These are phyloP conservation scores for Lateolabrax maculatus DNA, from an alignment of 2,797 vertebrate genomes.

Conservation along the genomic window DNA sequence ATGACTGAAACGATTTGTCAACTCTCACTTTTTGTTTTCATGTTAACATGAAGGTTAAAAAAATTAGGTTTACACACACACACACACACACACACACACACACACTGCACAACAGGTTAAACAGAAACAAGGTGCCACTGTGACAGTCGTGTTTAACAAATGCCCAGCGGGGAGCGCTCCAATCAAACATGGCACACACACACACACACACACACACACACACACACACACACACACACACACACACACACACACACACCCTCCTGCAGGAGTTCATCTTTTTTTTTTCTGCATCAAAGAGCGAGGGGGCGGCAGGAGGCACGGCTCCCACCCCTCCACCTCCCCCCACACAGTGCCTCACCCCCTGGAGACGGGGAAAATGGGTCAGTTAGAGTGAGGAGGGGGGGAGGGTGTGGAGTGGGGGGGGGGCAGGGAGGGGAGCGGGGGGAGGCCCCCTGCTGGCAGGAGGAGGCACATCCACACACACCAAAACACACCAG, in stretches of 20 bases:
- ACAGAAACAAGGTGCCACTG: slow-evolving; percentile 4
- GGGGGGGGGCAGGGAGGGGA: not conserved
- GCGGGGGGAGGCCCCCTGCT: slow-evolving; percentile 56
- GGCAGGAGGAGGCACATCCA: slow-evolving; percentile 19
- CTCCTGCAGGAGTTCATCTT: slow-evolving; percentile 21
- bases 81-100: not conserved
- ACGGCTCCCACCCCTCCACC: slow-evolving; percentile 23
- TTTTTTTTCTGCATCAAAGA: slow-evolving; percentile 61
- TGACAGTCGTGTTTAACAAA: slow-evolving; percentile 32
- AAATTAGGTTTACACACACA: no score
- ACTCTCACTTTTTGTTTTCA: no score
- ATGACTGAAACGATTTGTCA: no score
- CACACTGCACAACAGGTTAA: slow-evolving; percentile 32
- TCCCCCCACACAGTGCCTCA: slow-evolving; percentile 16
- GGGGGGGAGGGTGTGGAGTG: not conserved
- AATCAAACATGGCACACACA: slow-evolving; percentile 38
- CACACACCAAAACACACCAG: not conserved
- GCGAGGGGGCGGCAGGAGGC: slow-evolving; percentile 48
- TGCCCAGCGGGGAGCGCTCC: slow-evolving; percentile 15
- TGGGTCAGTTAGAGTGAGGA: slow-evolving; percentile 78
- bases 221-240: slow-evolving; percentile 29
- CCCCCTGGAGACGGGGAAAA: slow-evolving; percentile 69
- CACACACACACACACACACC: slow-evolving; percentile 14
- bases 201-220: slow-evolving; percentile 17
- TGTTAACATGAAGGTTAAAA: no score